These are phyloP conservation scores for Leptinotarsa lineolata DNA, from an alignment of 1,140 invertebrate genomes.

Conservation along the genomic window DNA sequence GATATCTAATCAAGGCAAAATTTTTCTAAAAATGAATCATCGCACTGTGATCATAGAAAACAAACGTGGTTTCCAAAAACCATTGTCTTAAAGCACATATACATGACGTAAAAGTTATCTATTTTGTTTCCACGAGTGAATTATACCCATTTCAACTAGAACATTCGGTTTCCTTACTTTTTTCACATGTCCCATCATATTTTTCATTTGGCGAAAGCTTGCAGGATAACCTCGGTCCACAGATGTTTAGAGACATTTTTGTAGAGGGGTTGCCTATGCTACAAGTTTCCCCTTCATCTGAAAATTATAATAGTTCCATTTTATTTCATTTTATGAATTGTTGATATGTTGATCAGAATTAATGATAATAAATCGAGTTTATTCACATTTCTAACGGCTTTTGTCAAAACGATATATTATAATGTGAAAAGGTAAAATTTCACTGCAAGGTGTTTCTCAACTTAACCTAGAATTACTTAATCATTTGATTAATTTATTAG, in stretches of 20 bases:
- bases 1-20: too few species aligned
- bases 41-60: neutral
- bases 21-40: neutral
- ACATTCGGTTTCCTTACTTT: conserved; percentile 35
- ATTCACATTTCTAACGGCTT: neutral
- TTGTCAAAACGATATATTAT: too few species aligned
- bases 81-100: neutral
- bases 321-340: neutral
- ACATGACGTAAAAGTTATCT: neutral
- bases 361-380: neutral
- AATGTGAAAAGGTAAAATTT: too few species aligned
- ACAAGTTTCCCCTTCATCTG: conserved; percentile 53
- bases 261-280: conserved; percentile 50
- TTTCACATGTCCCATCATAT: conserved; percentile 37
- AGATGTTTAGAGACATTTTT: conserved; percentile 49
- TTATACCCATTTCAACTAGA: neutral
- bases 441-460: too few species aligned
- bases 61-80: neutral
- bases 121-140: neutral
- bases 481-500: too few species aligned
- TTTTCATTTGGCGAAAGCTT: conserved; percentile 5
- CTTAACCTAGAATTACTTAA: too few species aligned
- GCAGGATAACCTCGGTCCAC: conserved; percentile 56
- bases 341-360: neutral
- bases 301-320: conserved; percentile 19